A percentile compares a stretch with the other conserved stretches of the same genome.
These are phyloP conservation scores for Micrasema minimum DNA, from an alignment of 1,140 invertebrate genomes.

Conservation along the genomic window DNA sequence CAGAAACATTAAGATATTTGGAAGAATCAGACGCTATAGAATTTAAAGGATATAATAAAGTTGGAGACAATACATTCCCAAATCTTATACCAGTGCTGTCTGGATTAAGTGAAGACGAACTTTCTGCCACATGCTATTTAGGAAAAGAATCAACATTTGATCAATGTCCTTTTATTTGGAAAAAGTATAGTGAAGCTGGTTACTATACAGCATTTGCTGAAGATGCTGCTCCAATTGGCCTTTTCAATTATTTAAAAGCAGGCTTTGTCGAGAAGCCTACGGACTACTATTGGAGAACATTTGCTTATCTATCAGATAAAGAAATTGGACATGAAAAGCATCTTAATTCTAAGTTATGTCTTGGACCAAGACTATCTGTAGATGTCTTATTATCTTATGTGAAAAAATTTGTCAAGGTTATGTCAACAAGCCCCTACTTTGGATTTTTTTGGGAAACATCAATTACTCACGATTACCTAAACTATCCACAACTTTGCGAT, in stretches of 20 bases:
- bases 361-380: slow-evolving; percentile 70
- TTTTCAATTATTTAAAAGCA: slow-evolving; percentile 83
- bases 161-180: slow-evolving; percentile 84
- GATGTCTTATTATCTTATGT: slow-evolving; percentile 72
- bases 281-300: slow-evolving; percentile 85
- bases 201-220: slow-evolving; percentile 85
- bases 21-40: slow-evolving; percentile 73
- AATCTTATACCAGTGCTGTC: slow-evolving; percentile 81
- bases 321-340: slow-evolving; percentile 69
- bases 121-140: slow-evolving; percentile 72
- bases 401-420: slow-evolving; percentile 68
- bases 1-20: slow-evolving; percentile 73
- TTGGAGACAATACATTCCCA: slow-evolving; percentile 86
- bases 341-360: slow-evolving; percentile 71
- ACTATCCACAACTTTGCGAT: slow-evolving; percentile 77
- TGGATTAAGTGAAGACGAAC: slow-evolving; percentile 71
- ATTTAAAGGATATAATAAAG: slow-evolving; percentile 83
- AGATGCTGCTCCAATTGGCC: slow-evolving; percentile 77
- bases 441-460: slow-evolving; percentile 84
- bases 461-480: slow-evolving; percentile 82
- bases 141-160: slow-evolving; percentile 64
- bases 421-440: slow-evolving; percentile 70
- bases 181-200: slow-evolving; percentile 74
- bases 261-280: slow-evolving; percentile 84
- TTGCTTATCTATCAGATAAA: slow-evolving; percentile 73